These are phyloP conservation scores for Kryptopterus vitreolus DNA, from an alignment of 2,797 vertebrate genomes.

Conservation along the genomic window DNA sequence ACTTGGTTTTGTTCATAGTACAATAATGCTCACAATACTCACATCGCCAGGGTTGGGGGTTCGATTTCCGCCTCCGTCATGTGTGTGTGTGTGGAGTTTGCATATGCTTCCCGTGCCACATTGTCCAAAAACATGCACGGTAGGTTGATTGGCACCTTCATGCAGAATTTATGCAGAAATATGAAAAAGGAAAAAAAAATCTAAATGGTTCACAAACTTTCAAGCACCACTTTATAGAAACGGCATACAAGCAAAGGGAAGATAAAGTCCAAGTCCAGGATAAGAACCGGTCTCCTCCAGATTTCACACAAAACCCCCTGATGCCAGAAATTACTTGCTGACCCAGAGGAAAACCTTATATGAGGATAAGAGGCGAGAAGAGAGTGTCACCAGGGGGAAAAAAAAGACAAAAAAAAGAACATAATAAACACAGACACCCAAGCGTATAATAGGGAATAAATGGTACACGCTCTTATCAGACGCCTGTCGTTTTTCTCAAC, in stretches of 20 bases:
- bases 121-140: too few relatives aligned
- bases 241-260: neutral
- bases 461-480: neutral
- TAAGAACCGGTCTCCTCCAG: neutral
- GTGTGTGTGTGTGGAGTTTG: too few relatives aligned
- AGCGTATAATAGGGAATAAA: neutral
- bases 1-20: too few relatives aligned
- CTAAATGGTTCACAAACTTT: too few relatives aligned
- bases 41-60: too few relatives aligned
- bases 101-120: too few relatives aligned
- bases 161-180: too few relatives aligned
- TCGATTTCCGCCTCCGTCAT: too few relatives aligned
- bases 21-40: too few relatives aligned
- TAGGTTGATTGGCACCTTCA: too few relatives aligned
- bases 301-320: neutral
- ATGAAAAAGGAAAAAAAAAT: too few relatives aligned
- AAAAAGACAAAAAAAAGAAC: neutral
- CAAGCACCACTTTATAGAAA: neutral
- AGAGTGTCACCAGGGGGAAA: neutral
- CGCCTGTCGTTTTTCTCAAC: neutral
- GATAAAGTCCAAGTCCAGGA: neutral
- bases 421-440: neutral
- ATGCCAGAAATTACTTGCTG: slow-evolving; percentile 4
- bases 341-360: neutral
- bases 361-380: neutral